phyloP scores from a whole-genome alignment of 2,797 vertebrate species.

The Silurus aristotelis region DNA sequence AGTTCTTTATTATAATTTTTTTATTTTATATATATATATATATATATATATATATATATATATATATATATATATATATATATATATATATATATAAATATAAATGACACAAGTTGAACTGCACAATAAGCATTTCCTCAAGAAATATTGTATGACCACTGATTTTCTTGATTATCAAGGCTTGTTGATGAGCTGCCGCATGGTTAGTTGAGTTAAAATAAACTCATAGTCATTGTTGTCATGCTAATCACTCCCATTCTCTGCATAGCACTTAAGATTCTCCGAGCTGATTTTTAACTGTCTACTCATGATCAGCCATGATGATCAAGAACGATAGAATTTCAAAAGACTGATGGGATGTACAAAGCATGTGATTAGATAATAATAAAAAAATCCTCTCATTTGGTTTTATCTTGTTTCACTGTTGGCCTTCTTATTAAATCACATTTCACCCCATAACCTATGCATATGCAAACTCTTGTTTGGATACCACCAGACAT shows the following conservation, averaged over 20 bases:
- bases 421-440: slow-evolving; percentile 74
- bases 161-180: slow-evolving; percentile 56
- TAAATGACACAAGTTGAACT: neutral
- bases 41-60: too few species aligned
- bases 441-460: slow-evolving; percentile 62
- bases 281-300: slow-evolving; percentile 72
- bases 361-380: slow-evolving; percentile 82
- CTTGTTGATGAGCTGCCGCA: slow-evolving; percentile 56
- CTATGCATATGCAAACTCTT: neutral
- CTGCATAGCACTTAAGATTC: slow-evolving; percentile 67
- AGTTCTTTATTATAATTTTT: neutral
- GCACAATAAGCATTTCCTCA: neutral
- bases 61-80: too few species aligned
- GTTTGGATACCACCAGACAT: neutral
- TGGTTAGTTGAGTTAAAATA: slow-evolving; percentile 67
- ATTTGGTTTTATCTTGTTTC: slow-evolving; percentile 66
- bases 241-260: slow-evolving; percentile 72
- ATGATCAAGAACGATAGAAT: slow-evolving; percentile 66
- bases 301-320: slow-evolving; percentile 69
- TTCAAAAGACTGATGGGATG: slow-evolving; percentile 71
- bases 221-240: slow-evolving; percentile 65
- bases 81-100: neutral
- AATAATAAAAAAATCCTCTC: slow-evolving; percentile 73
- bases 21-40: neutral
- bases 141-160: neutral